Conservation (phyloP, 2,888 invertebrate genomes). For the Aphidoletes aphidimyza region DNA sequence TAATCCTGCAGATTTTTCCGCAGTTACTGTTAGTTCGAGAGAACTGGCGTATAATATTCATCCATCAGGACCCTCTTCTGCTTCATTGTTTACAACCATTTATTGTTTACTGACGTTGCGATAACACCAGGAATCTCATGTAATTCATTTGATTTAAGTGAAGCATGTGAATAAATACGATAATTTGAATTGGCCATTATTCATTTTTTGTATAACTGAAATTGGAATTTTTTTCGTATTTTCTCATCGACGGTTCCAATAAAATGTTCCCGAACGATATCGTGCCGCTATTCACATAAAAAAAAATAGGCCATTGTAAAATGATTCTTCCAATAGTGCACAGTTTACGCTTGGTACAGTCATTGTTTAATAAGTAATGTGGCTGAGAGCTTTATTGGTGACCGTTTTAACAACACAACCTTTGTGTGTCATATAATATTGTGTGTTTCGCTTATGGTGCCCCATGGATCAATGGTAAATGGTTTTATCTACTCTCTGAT, state of each 20-base stretch:
- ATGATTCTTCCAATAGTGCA: background rate
- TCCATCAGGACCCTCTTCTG: too few relatives aligned
- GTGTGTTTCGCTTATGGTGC: conserved; percentile 15
- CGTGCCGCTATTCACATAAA: background rate
- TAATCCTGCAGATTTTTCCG: too few relatives aligned
- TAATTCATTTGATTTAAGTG: too few relatives aligned
- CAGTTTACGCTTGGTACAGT: background rate
- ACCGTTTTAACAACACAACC: background rate
- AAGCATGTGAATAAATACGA: too few relatives aligned
- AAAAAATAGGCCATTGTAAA: background rate
- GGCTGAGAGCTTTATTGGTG: background rate
- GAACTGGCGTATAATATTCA: too few relatives aligned
- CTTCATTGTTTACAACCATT: too few relatives aligned
- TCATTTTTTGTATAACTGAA: too few relatives aligned
- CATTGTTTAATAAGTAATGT: conserved; percentile 9
- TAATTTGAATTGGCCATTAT: too few relatives aligned
- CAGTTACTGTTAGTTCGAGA: too few relatives aligned
- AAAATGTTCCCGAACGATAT: background rate
- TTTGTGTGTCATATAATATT: background rate
- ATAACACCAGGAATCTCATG: too few relatives aligned
- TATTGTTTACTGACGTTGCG: too few relatives aligned
- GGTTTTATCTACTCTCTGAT: conserved; percentile 17
- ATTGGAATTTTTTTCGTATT: background rate
- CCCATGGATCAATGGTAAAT: conserved; percentile 19
- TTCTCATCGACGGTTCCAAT: background rate